These are phyloP conservation scores for Nematolebias whitei DNA, from an alignment of 2,113 vertebrate genomes.

Conservation along the genomic window DNA sequence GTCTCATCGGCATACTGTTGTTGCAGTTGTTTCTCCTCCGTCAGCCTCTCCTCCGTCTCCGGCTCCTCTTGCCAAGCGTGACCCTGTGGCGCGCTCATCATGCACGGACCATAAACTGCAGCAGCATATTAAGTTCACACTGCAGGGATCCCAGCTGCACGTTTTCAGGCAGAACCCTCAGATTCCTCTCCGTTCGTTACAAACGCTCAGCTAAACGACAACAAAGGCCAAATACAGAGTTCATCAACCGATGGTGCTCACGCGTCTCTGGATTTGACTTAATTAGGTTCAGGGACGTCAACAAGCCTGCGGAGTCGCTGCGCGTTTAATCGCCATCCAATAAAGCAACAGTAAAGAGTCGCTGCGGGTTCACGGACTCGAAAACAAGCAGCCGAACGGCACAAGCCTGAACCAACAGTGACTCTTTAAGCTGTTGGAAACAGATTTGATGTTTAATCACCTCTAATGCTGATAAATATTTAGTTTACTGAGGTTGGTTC, in stretches of 20 bases:
- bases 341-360: slow-evolving; percentile 17
- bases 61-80: slow-evolving; percentile 21
- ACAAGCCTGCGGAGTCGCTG: slow-evolving; percentile 19
- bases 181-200: slow-evolving; percentile 34
- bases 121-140: slow-evolving; percentile 44
- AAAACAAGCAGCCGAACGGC: slow-evolving; percentile 7
- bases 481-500: not conserved
- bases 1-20: not conserved
- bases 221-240: slow-evolving; percentile 29
- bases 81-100: slow-evolving; percentile 48
- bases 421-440: not conserved
- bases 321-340: slow-evolving; percentile 31
- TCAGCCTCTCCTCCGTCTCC: not conserved
- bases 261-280: not conserved
- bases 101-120: slow-evolving; percentile 54
- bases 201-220: slow-evolving; percentile 29
- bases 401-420: slow-evolving; percentile 5
- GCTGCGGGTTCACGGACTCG: slow-evolving; percentile 12
- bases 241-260: slow-evolving; percentile 13
- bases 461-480: slow-evolving; percentile 2
- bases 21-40: not conserved
- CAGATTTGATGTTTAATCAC: not conserved
- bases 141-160: slow-evolving; percentile 33
- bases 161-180: slow-evolving; percentile 15
- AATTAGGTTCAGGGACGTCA: slow-evolving; percentile 28